Evolutionary conservation across 2,113 vertebrate species (phyloP).

Genomic region (Glaucomys volans): DNA sequence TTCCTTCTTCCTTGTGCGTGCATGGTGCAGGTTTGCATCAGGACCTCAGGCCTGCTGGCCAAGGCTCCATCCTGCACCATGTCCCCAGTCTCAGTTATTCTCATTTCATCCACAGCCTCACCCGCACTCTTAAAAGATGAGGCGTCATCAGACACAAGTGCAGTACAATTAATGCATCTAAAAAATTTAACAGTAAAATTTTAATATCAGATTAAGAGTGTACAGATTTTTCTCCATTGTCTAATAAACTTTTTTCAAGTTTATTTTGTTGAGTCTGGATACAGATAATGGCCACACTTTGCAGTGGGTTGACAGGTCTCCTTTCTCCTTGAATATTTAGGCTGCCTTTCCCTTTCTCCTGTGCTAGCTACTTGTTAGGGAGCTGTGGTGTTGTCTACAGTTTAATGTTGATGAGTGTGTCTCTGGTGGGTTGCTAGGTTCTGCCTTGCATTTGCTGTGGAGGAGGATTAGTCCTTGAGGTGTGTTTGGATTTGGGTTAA

Average conservation of each 20-base stretch:
- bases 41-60: too few species aligned
- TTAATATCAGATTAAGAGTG: background rate
- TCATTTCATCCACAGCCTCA: background rate
- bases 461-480: background rate
- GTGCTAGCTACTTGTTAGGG: background rate
- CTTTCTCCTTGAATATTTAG: too few species aligned
- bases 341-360: accelerated
- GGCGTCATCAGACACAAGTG: background rate
- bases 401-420: background rate
- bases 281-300: background rate
- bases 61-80: too few species aligned
- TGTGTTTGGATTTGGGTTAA: background rate
- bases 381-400: background rate
- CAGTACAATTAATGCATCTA: background rate
- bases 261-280: background rate
- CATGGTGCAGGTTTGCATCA: too few species aligned
- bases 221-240: background rate
- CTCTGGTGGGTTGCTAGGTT: background rate
- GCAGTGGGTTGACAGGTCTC: accelerated
- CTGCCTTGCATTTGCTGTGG: background rate
- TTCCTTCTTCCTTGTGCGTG: too few species aligned
- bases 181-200: background rate
- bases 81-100: background rate
- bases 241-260: background rate
- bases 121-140: background rate